Base-by-base conservation (phyloP, 2,888 invertebrate genomes). In the Pinctada fucata region DNA sequence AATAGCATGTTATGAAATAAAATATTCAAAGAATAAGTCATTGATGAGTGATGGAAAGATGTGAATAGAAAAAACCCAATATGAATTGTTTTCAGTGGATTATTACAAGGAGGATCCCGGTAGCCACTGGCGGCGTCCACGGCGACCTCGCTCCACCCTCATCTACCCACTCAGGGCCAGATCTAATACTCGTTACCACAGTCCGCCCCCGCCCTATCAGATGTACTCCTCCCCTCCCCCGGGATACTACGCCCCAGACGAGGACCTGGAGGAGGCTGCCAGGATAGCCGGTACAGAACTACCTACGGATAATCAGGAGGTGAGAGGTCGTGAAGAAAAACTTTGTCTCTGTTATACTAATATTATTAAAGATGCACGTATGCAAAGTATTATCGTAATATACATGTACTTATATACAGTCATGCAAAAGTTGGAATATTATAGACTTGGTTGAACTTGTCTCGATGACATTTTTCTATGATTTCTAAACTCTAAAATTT, bases 111-210 rank as follows among this genome's bases (percentile, higher is more conserved):
- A 74, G 10, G 50, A 65, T 2, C 5, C 65, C 49, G 31, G 51
- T n/a, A 66, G 45, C 10, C 67, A 75, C 65, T 74, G 74, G n/a
- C 77, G 80, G 8, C 79, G 79, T 1, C 68, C 80, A 6, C 67
- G 75, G 2, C 68, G 81, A 47, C 82, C 83, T 6, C 75, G 82
- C 2, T 85, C 84, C 8, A 84, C 82, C 58, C 68, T 86, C 5
- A 86, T 86, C 70, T 86, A 86, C 70, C 86, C 86, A 4, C 83
- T 86, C 83, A 75, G 86, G 49, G 86, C 85, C 48, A 82, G 82
- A 49, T 86, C 86, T 13, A 84, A 83, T 66, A 79, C 84, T 3
- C 77, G 79, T 4, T 83, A 85, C 51, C 78, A 81, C 45, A 84
- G 85, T 4, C 86, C 86, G 2, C 86, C 86, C 1, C 86, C 86